phyloP scores from a whole-genome alignment of 2,113 vertebrate species.

The Rhombomys opimus region DNA sequence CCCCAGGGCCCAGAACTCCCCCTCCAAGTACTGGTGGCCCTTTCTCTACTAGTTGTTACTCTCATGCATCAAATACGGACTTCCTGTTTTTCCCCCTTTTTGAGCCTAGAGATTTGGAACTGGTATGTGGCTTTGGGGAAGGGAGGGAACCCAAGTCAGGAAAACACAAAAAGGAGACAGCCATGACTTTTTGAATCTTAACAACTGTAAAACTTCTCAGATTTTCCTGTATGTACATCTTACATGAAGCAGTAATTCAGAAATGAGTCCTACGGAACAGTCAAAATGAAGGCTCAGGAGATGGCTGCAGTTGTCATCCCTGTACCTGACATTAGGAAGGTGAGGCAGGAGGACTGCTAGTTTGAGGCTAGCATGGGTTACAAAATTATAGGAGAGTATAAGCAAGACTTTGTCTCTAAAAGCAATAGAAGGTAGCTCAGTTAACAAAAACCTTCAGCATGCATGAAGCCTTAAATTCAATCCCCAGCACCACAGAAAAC shows the following conservation, averaged over 20 bases:
- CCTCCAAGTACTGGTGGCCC: neutral
- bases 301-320: neutral
- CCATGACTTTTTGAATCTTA: slow-evolving; percentile 35
- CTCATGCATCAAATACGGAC: slow-evolving; percentile 56
- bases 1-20: slow-evolving; percentile 32
- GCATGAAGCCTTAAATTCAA: neutral
- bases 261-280: neutral
- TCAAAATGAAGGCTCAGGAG: slow-evolving; percentile 25
- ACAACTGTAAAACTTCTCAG: slow-evolving; percentile 62
- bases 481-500: neutral
- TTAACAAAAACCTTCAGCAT: neutral
- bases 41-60: slow-evolving; percentile 50
- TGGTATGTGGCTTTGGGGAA: slow-evolving; percentile 58
- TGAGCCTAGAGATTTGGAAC: slow-evolving; percentile 60
- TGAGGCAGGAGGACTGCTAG: neutral
- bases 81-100: slow-evolving; percentile 69
- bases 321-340: neutral
- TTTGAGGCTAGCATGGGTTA: neutral
- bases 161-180: slow-evolving; percentile 61
- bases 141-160: slow-evolving; percentile 64
- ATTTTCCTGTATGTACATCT: slow-evolving; percentile 45
- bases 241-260: slow-evolving; percentile 47
- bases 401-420: neutral
- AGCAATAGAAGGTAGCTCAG: neutral
- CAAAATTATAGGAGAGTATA: neutral